These are phyloP conservation scores for Nyctibius grandis DNA, from an alignment of 2,797 vertebrate species.

Conservation along the genomic window DNA sequence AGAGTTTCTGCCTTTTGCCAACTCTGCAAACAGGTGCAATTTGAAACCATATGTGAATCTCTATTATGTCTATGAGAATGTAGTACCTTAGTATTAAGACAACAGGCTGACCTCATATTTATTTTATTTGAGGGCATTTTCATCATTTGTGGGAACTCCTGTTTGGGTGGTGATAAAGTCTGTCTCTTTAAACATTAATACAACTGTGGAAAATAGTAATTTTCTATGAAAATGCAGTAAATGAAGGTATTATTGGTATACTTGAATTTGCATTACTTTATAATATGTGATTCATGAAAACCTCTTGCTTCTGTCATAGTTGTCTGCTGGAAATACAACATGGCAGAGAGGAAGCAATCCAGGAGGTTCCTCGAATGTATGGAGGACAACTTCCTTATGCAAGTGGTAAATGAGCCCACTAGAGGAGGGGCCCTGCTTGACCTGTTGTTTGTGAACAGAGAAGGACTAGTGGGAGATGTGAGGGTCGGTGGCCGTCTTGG, in stretches of 20 bases:
- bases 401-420: no score
- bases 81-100: neutral
- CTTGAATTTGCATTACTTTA: neutral
- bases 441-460: no score
- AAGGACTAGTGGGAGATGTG: no score
- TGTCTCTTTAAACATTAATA: neutral
- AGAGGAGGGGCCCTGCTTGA: no score
- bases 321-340: neutral
- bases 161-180: neutral
- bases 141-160: neutral
- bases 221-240: neutral
- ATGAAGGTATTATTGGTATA: neutral
- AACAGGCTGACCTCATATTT: neutral
- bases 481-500: no score
- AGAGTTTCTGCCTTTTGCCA: neutral
- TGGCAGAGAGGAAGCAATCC: no score
- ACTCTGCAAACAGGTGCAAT: neutral
- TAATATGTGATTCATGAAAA: neutral
- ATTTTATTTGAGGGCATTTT: neutral
- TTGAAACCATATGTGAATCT: neutral
- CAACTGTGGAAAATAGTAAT: neutral
- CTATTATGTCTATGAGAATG: neutral
- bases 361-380: no score
- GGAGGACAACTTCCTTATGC: no score
- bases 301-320: neutral